Base-by-base conservation (phyloP, 2,113 vertebrate species). In the Pangasianodon gigas region DNA sequence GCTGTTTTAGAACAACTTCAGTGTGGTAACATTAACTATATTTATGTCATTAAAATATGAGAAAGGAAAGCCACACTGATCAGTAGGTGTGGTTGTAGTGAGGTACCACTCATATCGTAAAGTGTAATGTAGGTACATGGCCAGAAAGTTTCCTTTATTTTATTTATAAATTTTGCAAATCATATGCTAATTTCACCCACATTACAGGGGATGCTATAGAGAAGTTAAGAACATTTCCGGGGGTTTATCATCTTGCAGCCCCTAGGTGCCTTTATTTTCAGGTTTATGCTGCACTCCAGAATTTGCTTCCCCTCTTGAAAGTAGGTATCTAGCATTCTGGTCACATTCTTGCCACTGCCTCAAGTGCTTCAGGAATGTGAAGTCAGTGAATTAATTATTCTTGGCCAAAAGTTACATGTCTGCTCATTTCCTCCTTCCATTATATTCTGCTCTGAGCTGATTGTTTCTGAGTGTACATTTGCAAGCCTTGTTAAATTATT, bases 401-500 rank as follows among this genome's bases (percentile, higher is more conserved):
- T 60, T 60, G 82, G 54, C 54, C 8, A 26, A 84, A 84, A 58
- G 19, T 60, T 83, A 5, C 48, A 52, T 24, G 81, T 41, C 81
- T 58, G 32, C 52, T 58, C 32, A 0, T 14, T 84, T 84, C 56
- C 21, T 84, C 56, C 82, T 56, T 44, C 37, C 24, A 10, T 44
- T 60, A 60, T 24, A 37, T 83, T 58, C 81, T 6, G 19, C 54
- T 60, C 82, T 54, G 58, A 86, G 58, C 60, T 69, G 84, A 87
- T 84, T 92, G 87, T 85, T 86, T 90, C 87, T 86, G 87, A 86
- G 83, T 44, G 71, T 65, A 88, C 83, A 90, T 87, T 85, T 85
- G 88, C 56, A 60, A 84, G 82, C 32, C 19, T 84, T 88, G 91
- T 91, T 90, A 88, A 92, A 90, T 90, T 90, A 84, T 92, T 74